Percentiles rank a stretch among this genome's conserved stretches.
Evolutionary conservation across 2,888 invertebrate genomes (phyloP).

Genomic region (Noctua fimbriata): DNA sequence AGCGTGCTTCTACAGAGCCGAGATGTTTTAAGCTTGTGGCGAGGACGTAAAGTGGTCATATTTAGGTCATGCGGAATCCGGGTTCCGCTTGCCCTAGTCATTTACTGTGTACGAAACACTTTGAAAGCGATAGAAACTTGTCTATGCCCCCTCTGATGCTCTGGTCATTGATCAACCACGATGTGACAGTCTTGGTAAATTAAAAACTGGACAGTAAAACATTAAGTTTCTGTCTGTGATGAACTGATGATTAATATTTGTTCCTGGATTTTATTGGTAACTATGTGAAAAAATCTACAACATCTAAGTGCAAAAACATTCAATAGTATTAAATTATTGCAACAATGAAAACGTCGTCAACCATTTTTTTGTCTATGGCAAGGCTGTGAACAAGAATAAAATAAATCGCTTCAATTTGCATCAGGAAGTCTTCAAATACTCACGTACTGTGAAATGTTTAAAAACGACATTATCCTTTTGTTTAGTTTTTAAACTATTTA

Average conservation of each 20-base stretch:
- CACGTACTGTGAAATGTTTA: conserved; percentile 21
- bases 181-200: background rate
- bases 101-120: background rate
- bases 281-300: conserved; percentile 6
- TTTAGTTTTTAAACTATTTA: conserved; percentile 25
- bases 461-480: conserved; percentile 40
- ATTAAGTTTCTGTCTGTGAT: too few relatives aligned
- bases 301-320: conserved; percentile 31
- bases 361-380: conserved; percentile 50
- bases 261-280: conserved; percentile 3
- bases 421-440: conserved; percentile 50
- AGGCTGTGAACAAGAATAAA: conserved; percentile 45
- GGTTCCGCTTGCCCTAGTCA: too few relatives aligned
- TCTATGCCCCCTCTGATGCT: background rate
- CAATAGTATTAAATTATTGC: conserved; percentile 24
- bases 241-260: background rate
- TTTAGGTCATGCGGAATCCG: too few relatives aligned
- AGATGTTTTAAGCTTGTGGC: too few relatives aligned
- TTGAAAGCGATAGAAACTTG: background rate
- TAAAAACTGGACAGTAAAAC: background rate
- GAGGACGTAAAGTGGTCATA: too few relatives aligned
- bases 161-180: background rate
- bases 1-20: too few relatives aligned
- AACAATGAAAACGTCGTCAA: conserved; percentile 23
- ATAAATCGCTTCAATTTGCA: conserved; percentile 44